Evolutionary conservation across 2,797 vertebrate genomes (phyloP).

Genomic region (Melanotaenia boesemani): DNA sequence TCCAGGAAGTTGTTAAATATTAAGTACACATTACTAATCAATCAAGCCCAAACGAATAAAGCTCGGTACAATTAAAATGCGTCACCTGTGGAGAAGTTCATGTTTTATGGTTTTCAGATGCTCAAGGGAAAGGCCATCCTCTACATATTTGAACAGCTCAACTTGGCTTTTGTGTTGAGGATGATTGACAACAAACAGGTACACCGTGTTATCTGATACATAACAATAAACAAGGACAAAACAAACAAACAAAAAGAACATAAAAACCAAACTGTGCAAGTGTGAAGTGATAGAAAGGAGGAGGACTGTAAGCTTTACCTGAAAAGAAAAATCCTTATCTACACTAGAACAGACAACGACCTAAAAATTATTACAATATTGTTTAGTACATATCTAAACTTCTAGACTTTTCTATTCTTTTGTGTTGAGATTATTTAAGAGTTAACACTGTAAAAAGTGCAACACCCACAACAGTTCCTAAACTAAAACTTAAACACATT

Average conservation of each 20-base stretch:
- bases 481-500: no score
- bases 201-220: conserved; percentile 84
- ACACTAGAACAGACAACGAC: neutral
- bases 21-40: neutral
- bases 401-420: neutral
- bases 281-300: no score
- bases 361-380: no score
- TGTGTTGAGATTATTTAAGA: neutral
- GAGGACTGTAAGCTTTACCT: neutral
- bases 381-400: neutral
- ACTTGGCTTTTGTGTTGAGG: conserved; percentile 86
- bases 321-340: neutral
- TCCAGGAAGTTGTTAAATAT: neutral
- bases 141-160: conserved; percentile 91
- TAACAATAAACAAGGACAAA: conserved; percentile 19
- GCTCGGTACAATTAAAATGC: neutral
- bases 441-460: no score
- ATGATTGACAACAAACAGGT: conserved; percentile 94
- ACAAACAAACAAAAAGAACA: neutral
- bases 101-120: conserved; percentile 91
- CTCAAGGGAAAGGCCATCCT: conserved; percentile 85
- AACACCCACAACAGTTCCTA: no score
- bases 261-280: neutral
- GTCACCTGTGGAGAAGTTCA: conserved; percentile 88
- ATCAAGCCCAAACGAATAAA: neutral